phyloP scores from a whole-genome alignment of 2,113 vertebrate genomes.

The Coracopsis vasa region DNA sequence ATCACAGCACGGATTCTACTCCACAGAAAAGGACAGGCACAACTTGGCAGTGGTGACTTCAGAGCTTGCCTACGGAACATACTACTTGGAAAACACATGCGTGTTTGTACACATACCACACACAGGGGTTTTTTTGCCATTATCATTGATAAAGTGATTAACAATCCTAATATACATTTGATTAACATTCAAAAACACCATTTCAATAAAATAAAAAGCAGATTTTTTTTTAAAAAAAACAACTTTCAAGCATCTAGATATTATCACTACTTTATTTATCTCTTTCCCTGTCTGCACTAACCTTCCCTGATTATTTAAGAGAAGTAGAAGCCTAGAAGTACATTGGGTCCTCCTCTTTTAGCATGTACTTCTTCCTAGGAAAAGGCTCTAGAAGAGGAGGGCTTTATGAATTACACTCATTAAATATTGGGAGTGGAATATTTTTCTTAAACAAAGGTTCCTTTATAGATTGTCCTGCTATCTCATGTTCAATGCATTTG shows the following conservation, averaged over 20 bases:
- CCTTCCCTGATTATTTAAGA: background rate
- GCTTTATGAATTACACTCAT: background rate
- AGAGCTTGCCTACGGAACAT: background rate
- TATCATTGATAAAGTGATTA: background rate
- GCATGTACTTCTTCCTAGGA: background rate
- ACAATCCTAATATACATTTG: background rate
- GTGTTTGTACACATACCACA: background rate
- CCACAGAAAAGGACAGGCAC: background rate
- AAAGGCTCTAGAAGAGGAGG: background rate
- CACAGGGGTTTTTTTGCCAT: rapidly evolving
- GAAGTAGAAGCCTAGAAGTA: background rate
- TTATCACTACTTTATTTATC: background rate
- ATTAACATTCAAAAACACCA: background rate
- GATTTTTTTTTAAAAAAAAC: background rate
- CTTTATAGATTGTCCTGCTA: background rate
- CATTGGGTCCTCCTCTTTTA: background rate
- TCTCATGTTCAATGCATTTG: background rate
- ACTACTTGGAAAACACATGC: background rate
- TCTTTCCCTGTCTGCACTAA: background rate
- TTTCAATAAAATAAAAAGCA: background rate
- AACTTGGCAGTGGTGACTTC: background rate
- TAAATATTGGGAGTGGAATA: background rate
- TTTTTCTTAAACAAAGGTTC: slow-evolving; percentile 10
- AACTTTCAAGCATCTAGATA: background rate
- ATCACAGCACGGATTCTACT: background rate